Evolutionary conservation across 2,797 vertebrate species (phyloP), one percentile per base, ranked within the genome.

Genomic region (Leucoraja ocellata): DNA sequence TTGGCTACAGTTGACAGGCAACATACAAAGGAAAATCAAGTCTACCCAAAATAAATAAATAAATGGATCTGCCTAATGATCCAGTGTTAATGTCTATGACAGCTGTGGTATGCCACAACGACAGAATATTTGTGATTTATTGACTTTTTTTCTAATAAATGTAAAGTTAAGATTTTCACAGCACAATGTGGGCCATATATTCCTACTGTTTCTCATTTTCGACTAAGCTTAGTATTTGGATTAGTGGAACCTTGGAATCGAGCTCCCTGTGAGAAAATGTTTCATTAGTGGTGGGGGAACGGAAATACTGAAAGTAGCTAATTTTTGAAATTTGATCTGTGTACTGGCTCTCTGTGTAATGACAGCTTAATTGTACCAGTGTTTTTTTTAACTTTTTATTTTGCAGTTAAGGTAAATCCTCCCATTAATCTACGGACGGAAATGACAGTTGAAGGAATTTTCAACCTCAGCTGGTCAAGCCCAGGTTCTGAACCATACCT

Each of bases 321-420:
- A 46, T 46, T 36, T 65, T 88, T 88, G 84, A 68, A 36, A 14
- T 68, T 23, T 88, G 6, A 9, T 28, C 23, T 25, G 61, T 81
- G 11, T 6, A 63, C 5, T 63, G 61, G 1, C 1, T 88, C 9
- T 86, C 83, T 63, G 13, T 28, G 86, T 91, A 28, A 13, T 46
- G 16, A 25, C 80, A 83, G 76, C 76, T 39, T 68, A 14, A 73
- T 71, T 79, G 18, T 80, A n/a, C 23, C 77, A 71, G 65, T 61
- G 16, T 63, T 28, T 65, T 93, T 93, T 95, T 39, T 28, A 54
- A 90, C 74, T 95, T 39, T 94, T 32, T 92, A 32, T 93, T 54
- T 94, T 76, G 1, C 96, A 99, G 98, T 96, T 93, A 98, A 96
- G 94, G 97, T 97, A 58, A 95, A 96, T 93, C 96, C 97, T 93